A percentile compares a stretch with the other conserved stretches of the same genome.
These are phyloP conservation scores for Nomada fucata DNA, from an alignment of 2,888 invertebrate genomes.

Conservation along the genomic window DNA sequence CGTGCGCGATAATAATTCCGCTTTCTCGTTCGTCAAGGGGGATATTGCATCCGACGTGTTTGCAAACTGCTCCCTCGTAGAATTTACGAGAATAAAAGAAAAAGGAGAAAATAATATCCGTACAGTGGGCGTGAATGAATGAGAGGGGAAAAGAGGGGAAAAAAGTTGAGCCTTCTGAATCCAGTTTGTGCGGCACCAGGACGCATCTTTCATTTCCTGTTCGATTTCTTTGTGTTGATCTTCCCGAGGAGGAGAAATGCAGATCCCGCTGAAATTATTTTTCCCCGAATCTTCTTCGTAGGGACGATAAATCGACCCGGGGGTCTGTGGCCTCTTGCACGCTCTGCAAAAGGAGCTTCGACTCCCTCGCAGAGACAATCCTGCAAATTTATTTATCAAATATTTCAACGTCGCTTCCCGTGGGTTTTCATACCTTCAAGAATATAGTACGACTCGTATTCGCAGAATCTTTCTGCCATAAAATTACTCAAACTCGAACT, in stretches of 20 bases:
- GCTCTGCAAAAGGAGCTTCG: neutral
- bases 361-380: neutral
- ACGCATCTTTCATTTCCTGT: neutral
- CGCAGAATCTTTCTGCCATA: neutral
- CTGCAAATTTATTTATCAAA: constrained; percentile 19
- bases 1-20: constrained; percentile 29
- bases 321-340: neutral
- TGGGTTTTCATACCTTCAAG: neutral
- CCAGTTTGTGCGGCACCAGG: neutral
- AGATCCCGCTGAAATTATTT: constrained; percentile 24
- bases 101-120: neutral
- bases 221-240: neutral
- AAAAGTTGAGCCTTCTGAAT: neutral
- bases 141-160: neutral
- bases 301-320: constrained; percentile 33
- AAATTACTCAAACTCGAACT: too few species aligned
- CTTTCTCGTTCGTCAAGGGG: neutral
- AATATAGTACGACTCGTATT: neutral
- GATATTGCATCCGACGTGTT: neutral
- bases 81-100: neutral
- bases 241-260: neutral
- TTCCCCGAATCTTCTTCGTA: constrained; percentile 28
- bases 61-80: neutral
- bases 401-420: constrained; percentile 15
- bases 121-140: constrained; percentile 4